Base-by-base conservation (phyloP, 2,888 invertebrate species). In the Phalera bucephala region DNA sequence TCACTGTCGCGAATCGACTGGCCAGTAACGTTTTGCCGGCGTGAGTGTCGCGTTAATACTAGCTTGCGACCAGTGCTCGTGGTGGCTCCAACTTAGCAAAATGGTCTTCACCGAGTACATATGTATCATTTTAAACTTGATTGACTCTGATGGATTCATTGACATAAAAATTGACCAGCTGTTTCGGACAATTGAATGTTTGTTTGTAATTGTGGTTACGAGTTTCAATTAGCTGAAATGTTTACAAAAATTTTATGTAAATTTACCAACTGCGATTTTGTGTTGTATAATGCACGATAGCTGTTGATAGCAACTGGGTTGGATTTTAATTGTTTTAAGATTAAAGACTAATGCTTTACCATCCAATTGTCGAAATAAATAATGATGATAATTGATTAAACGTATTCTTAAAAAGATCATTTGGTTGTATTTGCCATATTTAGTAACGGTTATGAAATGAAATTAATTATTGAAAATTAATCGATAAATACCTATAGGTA, bases 121-220 rank as follows among this genome's bases (percentile, higher is more conserved):
- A n/a, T 41, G 27, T 42, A 39, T 40, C 43, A 38, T 58, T 46
- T 22, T 38, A 46, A 50, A 62, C 56, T 61, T 65, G 62, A 65
- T 70, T 67, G 63, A 36, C 40, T 33, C 49, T 72, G 67, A 75
- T 75, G 65, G 70, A 77, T 74, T 65, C 64, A 68, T 71, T 75
- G 72, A 74, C 70, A 72, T 66, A 56, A 36, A 62, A 66, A 58
- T 71, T 69, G 58, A 66, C 60, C 70, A 68, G 47, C 57, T 66
- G 64, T 56, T 57, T 50, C 27, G 31, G 44, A 48, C 58, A 62
- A 64, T 66, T 56, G 40, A 43, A 20, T 17, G 43, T 27, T 3
- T 29, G 3, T 11, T 29, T 17, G 9, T 28, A 10, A 19, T 29
- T 29, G 29, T 19, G 28, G 17, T 15, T 14, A 14, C n/a, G 25